Conservation (phyloP, 53 echinoderm and acorn worm species). For the Mesocentrotus franciscanus region DNA sequence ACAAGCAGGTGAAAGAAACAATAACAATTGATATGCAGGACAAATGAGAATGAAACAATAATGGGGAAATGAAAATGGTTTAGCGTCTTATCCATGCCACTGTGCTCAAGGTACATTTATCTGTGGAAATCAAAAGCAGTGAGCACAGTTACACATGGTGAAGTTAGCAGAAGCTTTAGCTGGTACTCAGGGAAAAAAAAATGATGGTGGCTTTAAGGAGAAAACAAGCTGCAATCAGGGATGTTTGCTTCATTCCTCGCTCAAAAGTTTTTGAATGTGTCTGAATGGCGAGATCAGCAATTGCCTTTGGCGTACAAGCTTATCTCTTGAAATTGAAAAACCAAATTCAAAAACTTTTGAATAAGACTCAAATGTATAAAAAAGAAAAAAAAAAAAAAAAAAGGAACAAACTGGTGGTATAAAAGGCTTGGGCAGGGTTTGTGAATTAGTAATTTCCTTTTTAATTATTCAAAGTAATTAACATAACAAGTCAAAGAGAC, state of each 20-base stretch:
- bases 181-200: slow-evolving; percentile 10
- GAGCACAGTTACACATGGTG: slow-evolving; percentile 63
- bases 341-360: not conserved
- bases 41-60: not conserved
- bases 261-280: not conserved
- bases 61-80: not conserved
- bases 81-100: not conserved
- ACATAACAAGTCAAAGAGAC: not conserved
- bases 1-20: not conserved
- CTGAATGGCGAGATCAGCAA: not conserved
- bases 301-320: not conserved
- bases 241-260: not conserved
- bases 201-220: slow-evolving; percentile 28
- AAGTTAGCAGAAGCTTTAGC: slow-evolving; percentile 69
- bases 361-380: not conserved
- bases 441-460: not conserved
- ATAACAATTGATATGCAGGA: not conserved
- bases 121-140: not conserved
- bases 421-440: not conserved
- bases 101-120: slow-evolving; percentile 5
- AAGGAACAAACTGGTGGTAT: not conserved
- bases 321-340: not conserved
- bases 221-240: not conserved
- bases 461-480: not conserved
- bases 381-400: not conserved